Conservation (phyloP, 1,140 invertebrate genomes). For the Diabrotica virgifera region DNA sequence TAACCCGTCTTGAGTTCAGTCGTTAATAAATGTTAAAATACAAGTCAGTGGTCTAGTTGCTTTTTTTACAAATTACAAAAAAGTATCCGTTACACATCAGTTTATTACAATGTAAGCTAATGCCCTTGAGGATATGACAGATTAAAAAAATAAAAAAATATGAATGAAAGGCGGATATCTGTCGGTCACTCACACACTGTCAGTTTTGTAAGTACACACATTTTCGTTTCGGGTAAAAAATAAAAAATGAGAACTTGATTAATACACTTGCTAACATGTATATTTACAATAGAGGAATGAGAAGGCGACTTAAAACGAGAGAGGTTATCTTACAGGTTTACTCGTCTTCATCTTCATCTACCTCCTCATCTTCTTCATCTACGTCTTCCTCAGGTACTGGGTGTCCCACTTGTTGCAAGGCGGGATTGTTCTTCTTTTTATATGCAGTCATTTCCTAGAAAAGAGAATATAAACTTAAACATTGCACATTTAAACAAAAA, state of each 20-base stretch:
- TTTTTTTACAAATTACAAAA: too few species aligned
- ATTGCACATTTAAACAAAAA: not conserved
- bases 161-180: conserved; percentile 10
- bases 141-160: conserved; percentile 5
- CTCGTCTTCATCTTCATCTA: conserved; percentile 44
- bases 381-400: conserved; percentile 56
- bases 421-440: conserved; percentile 67
- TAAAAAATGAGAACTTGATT: conserved; percentile 25
- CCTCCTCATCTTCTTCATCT: conserved; percentile 55
- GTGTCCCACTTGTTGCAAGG: conserved; percentile 48
- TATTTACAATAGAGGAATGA: conserved; percentile 36
- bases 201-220: conserved; percentile 34
- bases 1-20: too few species aligned
- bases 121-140: not conserved
- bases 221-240: conserved; percentile 17
- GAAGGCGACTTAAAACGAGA: conserved; percentile 24
- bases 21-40: too few species aligned
- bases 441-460: conserved; percentile 76
- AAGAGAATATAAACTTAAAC: conserved; percentile 14
- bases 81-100: too few species aligned
- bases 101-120: too few species aligned
- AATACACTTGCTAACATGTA: conserved; percentile 29
- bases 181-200: conserved; percentile 25
- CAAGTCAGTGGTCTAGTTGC: too few species aligned
- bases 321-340: conserved; percentile 20